These are phyloP conservation scores for Pteronura brasiliensis DNA, from an alignment of 2,113 vertebrate genomes.

Conservation along the genomic window DNA sequence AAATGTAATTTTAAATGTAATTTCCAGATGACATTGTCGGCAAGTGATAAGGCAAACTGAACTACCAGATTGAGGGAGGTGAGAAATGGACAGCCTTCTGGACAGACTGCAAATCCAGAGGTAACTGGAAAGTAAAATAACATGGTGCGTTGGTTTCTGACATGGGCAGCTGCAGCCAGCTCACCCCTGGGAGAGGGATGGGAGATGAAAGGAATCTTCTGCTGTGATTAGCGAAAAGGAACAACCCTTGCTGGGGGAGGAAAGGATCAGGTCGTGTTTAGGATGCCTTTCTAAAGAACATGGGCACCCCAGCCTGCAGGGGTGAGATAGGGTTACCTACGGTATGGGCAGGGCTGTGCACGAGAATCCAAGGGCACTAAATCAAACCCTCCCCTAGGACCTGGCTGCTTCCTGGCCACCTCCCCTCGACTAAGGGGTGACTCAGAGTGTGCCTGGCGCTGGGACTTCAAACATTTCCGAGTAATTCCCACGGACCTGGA, in stretches of 20 bases:
- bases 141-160: neutral
- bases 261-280: neutral
- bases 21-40: neutral
- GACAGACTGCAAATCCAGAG: neutral
- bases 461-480: conserved; percentile 41
- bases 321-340: conserved; percentile 17
- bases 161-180: neutral
- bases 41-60: neutral
- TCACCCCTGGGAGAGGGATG: neutral
- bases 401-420: conserved; percentile 36
- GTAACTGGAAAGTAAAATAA: neutral
- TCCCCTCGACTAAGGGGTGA: conserved; percentile 36
- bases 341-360: neutral
- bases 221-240: conserved; percentile 11
- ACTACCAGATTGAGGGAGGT: neutral
- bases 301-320: neutral
- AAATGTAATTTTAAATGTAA: neutral
- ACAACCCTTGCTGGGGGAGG: neutral
- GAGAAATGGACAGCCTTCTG: neutral
- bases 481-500: neutral
- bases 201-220: conserved; percentile 14
- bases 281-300: conserved; percentile 36
- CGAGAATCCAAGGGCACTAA: neutral
- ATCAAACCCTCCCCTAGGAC: conserved; percentile 47
- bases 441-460: conserved; percentile 47